A percentile compares a stretch with the other conserved stretches of the same genome.
phyloP scores from a whole-genome alignment of 2,888 invertebrate genomes.

The Drosophila vallismaia region DNA sequence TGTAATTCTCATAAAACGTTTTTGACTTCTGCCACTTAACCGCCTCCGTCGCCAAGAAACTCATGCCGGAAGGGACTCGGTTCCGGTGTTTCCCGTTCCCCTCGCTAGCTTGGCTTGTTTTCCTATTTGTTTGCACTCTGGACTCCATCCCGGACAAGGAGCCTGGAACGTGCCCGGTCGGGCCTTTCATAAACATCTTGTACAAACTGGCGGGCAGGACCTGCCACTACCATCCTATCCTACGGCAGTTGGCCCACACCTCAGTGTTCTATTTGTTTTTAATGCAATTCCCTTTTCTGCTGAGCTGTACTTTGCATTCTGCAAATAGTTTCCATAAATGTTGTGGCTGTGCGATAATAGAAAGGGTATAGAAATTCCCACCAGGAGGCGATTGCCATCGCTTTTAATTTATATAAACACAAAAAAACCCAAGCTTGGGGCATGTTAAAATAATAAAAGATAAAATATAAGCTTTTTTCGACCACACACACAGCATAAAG shows the following conservation, averaged over 20 bases:
- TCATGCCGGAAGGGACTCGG: constrained; percentile 32
- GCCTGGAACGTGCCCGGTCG: constrained; percentile 55
- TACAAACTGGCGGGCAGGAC: constrained; percentile 22
- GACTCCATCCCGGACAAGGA: constrained; percentile 10
- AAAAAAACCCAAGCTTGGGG: constrained; percentile 18
- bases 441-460: constrained; percentile 4
- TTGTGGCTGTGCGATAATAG: constrained; percentile 33
- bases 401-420: constrained; percentile 63
- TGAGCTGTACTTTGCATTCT: constrained; percentile 44
- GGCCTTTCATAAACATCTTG: constrained; percentile 47
- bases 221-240: background rate
- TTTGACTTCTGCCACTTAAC: background rate
- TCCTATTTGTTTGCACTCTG: constrained; percentile 35
- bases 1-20: no score
- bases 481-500: constrained; percentile 16
- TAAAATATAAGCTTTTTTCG: constrained; percentile 13
- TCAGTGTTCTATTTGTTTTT: constrained; percentile 55
- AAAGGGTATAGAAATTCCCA: constrained; percentile 20
- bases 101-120: constrained; percentile 43
- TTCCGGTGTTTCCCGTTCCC: constrained; percentile 23
- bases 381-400: constrained; percentile 33
- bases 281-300: constrained; percentile 44
- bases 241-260: constrained; percentile 2
- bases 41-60: constrained; percentile 12
- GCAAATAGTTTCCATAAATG: constrained; percentile 70